Evolutionary conservation across 2,888 invertebrate species (phyloP), one percentile per base, ranked within the genome.

Genomic region (Sphaerophoria taeniata): DNA sequence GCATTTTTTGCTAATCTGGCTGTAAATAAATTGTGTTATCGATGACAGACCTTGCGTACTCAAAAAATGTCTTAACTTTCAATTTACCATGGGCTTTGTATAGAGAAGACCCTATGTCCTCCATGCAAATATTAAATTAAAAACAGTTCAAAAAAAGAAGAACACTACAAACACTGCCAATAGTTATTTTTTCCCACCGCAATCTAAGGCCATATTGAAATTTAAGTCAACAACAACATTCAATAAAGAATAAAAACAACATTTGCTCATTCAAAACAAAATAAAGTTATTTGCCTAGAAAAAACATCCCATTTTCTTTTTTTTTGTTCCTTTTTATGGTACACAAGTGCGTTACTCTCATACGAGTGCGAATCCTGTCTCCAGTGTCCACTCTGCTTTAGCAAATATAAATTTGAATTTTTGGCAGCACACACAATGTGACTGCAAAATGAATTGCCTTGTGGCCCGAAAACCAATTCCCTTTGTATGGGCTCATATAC

Each of bases 341-440:
- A 24, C 14, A 43, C 4, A 9, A 60, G 6, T 56, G 7, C 14
- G 14, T 56, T 69, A 33, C 33, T 43, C 24, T 34, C 34, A 45
- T 63, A 24, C 24, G 47, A 39, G 6, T 39, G 6, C 9, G 39
- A 2, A 6, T 39, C 6, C 39, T 47, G 60, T 31, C 53, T 71
- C 24, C 24, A 24, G 65, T 61, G 49, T 31, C 49, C 74, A 76
- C 65, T 81, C 61, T 61, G 76, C 47, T 76, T 24, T 72, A 67
- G 67, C 72, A 81, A 81, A 81, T 81, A 81, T 60, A 76, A 81
- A 76, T 81, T 81, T 67, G 67, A 81, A 76, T 81, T 76, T 81
- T 67, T 47, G 24, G 24, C 24, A 24, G 69, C 82, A 82, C 82
- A 82, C 77, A 82, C 24, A 24, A 24, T 82, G 81, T 76, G 72